Evolutionary conservation across 1,140 invertebrate genomes (phyloP), one percentile per base, ranked within the genome.

Genomic region (Drosophila nebulosa): DNA sequence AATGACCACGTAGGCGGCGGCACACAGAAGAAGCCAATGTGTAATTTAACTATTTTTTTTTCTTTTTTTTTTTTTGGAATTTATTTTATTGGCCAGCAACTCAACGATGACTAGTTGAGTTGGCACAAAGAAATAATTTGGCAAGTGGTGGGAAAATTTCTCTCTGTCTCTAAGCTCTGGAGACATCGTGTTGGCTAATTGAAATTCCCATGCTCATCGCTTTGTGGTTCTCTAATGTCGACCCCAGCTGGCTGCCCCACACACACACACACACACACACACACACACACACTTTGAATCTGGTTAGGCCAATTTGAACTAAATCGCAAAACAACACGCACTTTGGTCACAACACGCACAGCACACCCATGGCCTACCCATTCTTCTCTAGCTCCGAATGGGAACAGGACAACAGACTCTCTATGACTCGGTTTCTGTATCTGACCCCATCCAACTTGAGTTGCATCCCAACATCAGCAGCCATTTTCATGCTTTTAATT

Each of bases 401-500:
- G 26, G 27, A 26, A 65, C 35, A 67, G 70, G 62, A 74, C 68
- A 32, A n/a, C 16, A 69, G 18, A 55, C 42, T 52, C 6, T n/a
- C 30, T 71, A 62, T 51, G 59, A 9, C 56, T 30, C 42, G 64
- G 46, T 35, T 30, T 73, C 42, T 69, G 46, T 35, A 22, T 73
- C 50, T 52, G 42, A 21, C 21, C 21, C 10, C 27, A n/a, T n/a
- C 14, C 42, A 56, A 56, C 63, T 61, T 58, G 60, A 36, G 50
- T 51, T 60, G 74, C 61, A 70, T 75, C 52, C 21, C 63, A 64
- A 32, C 64, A 71, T 84, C 80, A 79, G 78, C 81, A 78, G 83
- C 55, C 78, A 83, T 86, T 86, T 88, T 86, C 56, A 62, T 72
- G 78, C 79, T 86, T 86, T 86, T 86, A 86, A 86, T 86, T 86